Conservation (phyloP, 2,113 vertebrate species). For the Leptosomus discolor region DNA sequence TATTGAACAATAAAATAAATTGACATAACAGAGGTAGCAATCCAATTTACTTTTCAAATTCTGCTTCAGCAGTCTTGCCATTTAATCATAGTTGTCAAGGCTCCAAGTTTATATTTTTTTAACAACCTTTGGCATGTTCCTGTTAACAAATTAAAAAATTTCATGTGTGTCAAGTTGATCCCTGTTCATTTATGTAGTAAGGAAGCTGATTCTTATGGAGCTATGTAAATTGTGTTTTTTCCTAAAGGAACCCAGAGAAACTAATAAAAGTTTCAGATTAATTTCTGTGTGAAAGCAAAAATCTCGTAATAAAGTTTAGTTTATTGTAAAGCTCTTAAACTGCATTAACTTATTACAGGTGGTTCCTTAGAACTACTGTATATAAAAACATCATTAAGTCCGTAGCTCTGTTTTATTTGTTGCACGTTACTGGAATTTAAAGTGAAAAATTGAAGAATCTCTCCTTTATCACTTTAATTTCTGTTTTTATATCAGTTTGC, state of each 20-base stretch:
- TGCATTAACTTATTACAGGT: background rate
- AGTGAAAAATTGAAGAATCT: background rate
- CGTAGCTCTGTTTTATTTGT: background rate
- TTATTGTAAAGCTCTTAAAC: background rate
- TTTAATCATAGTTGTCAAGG: background rate
- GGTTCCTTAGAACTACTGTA: background rate
- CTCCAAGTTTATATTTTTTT: background rate
- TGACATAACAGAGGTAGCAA: background rate
- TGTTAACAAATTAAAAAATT: background rate
- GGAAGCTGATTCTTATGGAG: background rate
- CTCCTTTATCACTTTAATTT: background rate
- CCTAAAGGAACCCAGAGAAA: background rate
- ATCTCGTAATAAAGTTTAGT: background rate
- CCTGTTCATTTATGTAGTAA: background rate
- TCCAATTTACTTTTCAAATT: background rate
- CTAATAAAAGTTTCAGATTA: background rate
- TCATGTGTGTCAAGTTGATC: background rate
- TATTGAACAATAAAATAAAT: background rate
- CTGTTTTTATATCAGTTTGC: background rate
- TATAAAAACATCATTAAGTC: background rate
- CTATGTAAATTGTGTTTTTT: accelerated
- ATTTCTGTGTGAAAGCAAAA: background rate
- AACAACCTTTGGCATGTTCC: background rate
- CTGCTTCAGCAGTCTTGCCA: background rate
- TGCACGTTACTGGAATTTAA: background rate